Conservation (phyloP, 2,888 invertebrate genomes). For the Polymixis flavicincta region DNA sequence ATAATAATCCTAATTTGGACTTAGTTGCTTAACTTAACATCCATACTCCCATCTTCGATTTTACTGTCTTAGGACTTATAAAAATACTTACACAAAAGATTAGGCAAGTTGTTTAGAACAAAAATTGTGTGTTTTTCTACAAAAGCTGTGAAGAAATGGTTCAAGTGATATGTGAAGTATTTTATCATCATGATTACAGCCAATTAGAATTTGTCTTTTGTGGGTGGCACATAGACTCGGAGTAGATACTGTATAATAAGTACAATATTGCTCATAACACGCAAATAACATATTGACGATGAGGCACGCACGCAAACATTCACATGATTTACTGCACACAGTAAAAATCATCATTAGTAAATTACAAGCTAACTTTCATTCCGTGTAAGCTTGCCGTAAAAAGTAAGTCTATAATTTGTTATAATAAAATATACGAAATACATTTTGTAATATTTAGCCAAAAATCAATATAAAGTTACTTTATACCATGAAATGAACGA, state of each 20-base stretch:
- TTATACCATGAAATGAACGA: conserved; percentile 25
- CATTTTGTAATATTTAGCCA: conserved; percentile 57
- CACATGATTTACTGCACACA: conserved; percentile 28
- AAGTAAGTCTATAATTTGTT: conserved; percentile 32
- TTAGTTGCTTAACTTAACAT: conserved; percentile 21
- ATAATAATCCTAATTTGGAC: conserved; percentile 9
- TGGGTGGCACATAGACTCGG: conserved; percentile 40
- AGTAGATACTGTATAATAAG: conserved; percentile 31
- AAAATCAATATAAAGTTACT: conserved; percentile 44
- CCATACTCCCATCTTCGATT: background rate
- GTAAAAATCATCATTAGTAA: conserved; percentile 20
- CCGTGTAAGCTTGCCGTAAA: conserved; percentile 41
- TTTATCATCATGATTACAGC: conserved; percentile 29
- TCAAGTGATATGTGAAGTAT: conserved; percentile 11
- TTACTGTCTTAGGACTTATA: background rate
- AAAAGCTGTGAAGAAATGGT: conserved; percentile 1
- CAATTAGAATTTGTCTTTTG: conserved; percentile 27
- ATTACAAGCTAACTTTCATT: conserved; percentile 32
- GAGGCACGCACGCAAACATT: conserved; percentile 32
- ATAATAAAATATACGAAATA: conserved; percentile 50
- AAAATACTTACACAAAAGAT: background rate
- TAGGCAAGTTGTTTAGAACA: conserved; percentile 18
- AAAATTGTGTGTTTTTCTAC: conserved; percentile 27
- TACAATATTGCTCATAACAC: conserved; percentile 29
- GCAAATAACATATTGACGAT: conserved; percentile 12